Evolutionary conservation across 1,140 invertebrate genomes (phyloP).

Genomic region (Maconellicoccus hirsutus): DNA sequence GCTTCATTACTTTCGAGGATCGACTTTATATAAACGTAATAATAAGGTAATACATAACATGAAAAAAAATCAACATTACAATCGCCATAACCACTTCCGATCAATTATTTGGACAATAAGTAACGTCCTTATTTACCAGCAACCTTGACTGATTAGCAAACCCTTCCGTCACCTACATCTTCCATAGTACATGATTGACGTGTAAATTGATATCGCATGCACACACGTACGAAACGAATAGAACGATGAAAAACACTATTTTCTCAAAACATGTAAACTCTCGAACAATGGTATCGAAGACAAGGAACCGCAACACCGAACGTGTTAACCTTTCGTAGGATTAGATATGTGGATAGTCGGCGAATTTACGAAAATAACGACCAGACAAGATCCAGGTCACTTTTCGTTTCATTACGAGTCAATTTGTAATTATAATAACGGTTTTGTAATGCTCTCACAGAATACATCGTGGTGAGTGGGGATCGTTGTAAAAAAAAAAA

Average conservation of each 20-base stretch:
- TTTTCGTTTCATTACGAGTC: neutral
- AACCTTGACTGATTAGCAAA: neutral
- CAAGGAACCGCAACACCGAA: neutral
- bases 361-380: neutral
- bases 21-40: no score
- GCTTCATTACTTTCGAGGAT: no score
- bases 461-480: neutral
- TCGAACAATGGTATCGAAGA: no score
- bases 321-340: no score
- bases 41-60: no score
- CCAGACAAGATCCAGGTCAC: neutral
- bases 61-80: no score
- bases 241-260: no score
- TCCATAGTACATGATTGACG: neutral
- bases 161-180: neutral
- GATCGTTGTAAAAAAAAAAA: neutral
- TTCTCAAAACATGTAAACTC: no score
- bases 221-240: neutral
- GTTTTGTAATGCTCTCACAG: slow-evolving; percentile 1
- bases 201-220: neutral
- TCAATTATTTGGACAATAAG: neutral
- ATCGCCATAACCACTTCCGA: no score
- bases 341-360: neutral
- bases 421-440: slow-evolving; percentile 10
- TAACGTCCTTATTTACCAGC: neutral